Evolutionary conservation across 2,113 vertebrate genomes (phyloP).

Genomic region (Trichomycterus rosablanca): DNA sequence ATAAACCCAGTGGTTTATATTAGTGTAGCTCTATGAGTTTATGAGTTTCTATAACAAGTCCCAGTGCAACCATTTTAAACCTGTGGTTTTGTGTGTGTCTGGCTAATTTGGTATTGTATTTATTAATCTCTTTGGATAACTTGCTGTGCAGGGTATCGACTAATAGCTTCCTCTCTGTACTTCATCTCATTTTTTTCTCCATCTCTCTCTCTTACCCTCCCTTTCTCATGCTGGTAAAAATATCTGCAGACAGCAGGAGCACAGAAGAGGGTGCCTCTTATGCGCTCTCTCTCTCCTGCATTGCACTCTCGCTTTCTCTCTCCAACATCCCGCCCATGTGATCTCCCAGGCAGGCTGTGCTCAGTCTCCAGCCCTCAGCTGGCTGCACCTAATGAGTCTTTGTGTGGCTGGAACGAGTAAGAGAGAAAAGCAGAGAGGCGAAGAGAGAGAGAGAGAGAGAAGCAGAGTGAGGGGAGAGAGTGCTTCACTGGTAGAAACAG

Average conservation of each 20-base stretch:
- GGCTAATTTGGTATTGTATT: conserved; percentile 35
- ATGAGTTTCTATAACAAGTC: conserved; percentile 21
- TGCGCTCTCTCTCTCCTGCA: conserved; percentile 36
- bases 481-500: conserved; percentile 68
- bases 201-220: conserved; percentile 26
- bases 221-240: conserved; percentile 86
- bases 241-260: conserved; percentile 85
- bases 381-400: conserved; percentile 98
- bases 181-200: conserved; percentile 26
- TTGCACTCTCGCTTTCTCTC: conserved; percentile 45
- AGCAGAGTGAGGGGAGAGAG: conserved; percentile 67
- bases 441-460: conserved; percentile 33
- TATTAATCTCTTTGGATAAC: conserved; percentile 37
- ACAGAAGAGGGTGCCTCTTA: conserved; percentile 33
- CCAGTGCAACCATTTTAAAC: too few relatives aligned
- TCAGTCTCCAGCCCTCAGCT: conserved; percentile 81
- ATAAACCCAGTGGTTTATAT: conserved; percentile 1
- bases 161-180: conserved; percentile 30
- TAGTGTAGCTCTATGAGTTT: conserved; percentile 4
- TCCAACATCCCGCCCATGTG: conserved; percentile 35
- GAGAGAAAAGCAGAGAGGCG: conserved; percentile 41
- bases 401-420: conserved; percentile 71
- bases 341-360: conserved; percentile 39
- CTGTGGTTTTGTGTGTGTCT: conserved; percentile 28
- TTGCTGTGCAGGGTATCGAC: conserved; percentile 51